Evolutionary conservation across 1,140 invertebrate genomes (phyloP).

Genomic region (Apis laboriosa): DNA sequence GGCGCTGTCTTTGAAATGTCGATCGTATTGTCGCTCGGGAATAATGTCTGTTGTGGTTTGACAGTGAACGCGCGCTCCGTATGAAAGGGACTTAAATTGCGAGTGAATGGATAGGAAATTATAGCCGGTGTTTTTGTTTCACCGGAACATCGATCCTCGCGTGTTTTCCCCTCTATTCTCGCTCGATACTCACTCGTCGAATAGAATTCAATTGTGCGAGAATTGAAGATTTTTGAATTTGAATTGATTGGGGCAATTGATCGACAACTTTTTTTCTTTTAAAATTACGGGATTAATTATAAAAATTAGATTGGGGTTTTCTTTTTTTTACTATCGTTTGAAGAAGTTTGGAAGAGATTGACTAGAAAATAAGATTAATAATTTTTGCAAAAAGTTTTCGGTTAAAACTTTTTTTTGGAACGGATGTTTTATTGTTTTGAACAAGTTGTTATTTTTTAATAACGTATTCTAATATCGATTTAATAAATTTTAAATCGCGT

Average conservation of each 20-base stretch:
- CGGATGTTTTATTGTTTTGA: too few relatives aligned
- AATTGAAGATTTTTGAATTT: too few relatives aligned
- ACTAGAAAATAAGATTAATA: too few relatives aligned
- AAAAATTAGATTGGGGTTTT: background rate
- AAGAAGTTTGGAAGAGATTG: too few relatives aligned
- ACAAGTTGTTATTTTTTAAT: too few relatives aligned
- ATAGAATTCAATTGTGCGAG: background rate
- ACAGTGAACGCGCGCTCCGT: constrained; percentile 52
- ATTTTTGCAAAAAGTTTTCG: too few relatives aligned
- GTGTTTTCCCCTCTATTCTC: constrained; percentile 2
- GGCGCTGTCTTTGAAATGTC: constrained; percentile 59
- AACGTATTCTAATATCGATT: too few relatives aligned
- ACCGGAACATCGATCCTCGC: background rate
- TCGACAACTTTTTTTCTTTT: too few relatives aligned
- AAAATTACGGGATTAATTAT: background rate
- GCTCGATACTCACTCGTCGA: constrained; percentile 11
- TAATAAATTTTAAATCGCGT: too few relatives aligned
- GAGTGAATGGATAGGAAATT: constrained; percentile 72
- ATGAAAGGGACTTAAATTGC: constrained; percentile 72
- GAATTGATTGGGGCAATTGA: too few relatives aligned
- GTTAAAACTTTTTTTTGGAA: too few relatives aligned
- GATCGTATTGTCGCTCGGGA: constrained; percentile 66
- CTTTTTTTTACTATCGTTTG: background rate
- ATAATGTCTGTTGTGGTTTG: constrained; percentile 73
- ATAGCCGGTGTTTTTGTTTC: constrained; percentile 60